Base-by-base conservation (phyloP, 2,888 invertebrate species). In the Microdon myrmicae region DNA sequence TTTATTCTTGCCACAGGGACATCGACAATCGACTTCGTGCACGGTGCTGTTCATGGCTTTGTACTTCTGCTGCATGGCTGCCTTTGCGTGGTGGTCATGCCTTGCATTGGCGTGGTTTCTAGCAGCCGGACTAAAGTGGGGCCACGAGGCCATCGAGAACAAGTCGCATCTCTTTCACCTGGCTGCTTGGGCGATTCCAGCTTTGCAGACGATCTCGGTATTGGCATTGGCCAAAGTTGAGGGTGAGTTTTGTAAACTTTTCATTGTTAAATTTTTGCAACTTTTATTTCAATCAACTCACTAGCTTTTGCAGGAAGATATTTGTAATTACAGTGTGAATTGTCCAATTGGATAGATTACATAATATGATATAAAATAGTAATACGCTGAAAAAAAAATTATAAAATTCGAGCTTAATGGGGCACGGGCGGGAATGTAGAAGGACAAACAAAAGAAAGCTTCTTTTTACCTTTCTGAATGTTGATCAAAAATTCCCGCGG, bases 31-130 rank as follows among this genome's bases (percentile, higher is more conserved):
- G 67, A 79, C 79, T 54, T 75, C 86, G 73, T 97, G 96, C 80
- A 96, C 96, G 23, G 90, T 97, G 67, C 85, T 96, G 51, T 97
- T 97, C 81, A 96, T 97, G 95, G 86, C 95, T 73, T 86, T 96
- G 32, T 94, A 94, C 81, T 96, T 96, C 82, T 96, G 96, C 79
- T 91, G 92, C 75, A 96, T 96, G 94, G 94, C 96, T 16, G 94
- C 94, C 32, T 94, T 92, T 76, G 93, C 96, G 74, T 96, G 97
- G 96, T 97, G 96, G 96, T 95, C 96, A 43, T 89, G 96, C 71
- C 82, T 97, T 73, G 95, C 96, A 10, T 84, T 97, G 67, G 96
- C 96, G 47, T 97, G 96, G 96, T 96, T 96, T 81, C 82, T 97
- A 74, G 94, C 96, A 28, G 96, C 96, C 59, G 96, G 96, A 20